Base-by-base conservation (phyloP, 2,113 vertebrate species). In the Bombycilla garrulus region DNA sequence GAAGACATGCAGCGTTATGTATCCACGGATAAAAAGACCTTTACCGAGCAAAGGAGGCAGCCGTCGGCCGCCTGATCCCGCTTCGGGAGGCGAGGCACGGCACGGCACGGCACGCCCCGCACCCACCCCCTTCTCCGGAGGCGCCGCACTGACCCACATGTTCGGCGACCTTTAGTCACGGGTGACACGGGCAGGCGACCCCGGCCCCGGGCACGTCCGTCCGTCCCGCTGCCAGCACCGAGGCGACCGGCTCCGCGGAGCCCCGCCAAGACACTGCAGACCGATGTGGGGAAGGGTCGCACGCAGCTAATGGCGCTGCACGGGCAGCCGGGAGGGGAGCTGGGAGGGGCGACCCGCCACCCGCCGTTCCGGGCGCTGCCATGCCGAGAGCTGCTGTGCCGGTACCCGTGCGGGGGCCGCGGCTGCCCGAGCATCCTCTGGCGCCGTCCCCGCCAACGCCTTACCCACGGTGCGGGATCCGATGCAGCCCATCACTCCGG, bases 381-480 rank as follows among this genome's bases (percentile, higher is more conserved):
- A n/a, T n/a, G n/a, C n/a, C n/a, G n/a, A n/a, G n/a, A n/a, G 54
- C 79, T 42, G 73, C 44, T 51, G 72, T 40, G 69, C 69, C 33
- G 6, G 10, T 36, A 13, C 24, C 54, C 38, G 29, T 56, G 66
- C 40, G 44, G 86, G 86, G 70, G 62, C 86, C 69, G 80, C 91
- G 48, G 7, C 81, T 29, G 64, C 73, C 77, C 64, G 54, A 92
- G 86, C 81, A 93, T 89, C 82, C 76, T 36, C 82, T 6, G 38
- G 51, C 76, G 48, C 66, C 67, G 72, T 89, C 89, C 60, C 66
- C 92, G 90, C 92, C 94, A 90, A 95, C 95, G 96, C 97, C 98
- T 98, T 97, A 98, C 98, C 98, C 93, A 98, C 97, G 44, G 98
- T 98, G 97, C 98, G 92, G 96, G 98, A 98, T 96, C 98, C 98